Evolutionary conservation across 2,113 vertebrate genomes (phyloP), one percentile per base, ranked within the genome.

Genomic region (Macquaria ambigua): DNA sequence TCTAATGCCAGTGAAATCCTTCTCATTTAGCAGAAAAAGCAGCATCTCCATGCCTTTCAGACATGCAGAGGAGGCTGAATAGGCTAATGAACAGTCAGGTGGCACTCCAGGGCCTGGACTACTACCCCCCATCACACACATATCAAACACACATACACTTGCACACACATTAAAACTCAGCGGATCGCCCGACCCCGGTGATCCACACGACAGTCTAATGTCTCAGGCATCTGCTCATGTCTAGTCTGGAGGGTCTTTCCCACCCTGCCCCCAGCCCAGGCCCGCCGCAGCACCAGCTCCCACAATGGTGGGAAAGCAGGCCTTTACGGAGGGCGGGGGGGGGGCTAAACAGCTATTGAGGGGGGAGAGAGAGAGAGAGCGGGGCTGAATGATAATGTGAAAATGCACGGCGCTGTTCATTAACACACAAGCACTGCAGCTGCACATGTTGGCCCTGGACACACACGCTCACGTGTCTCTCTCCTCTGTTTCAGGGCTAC

Each of bases 221-320:
- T 95, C 94, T 93, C 92, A 92, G 93, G 94, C 94, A 95, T 95
- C 94, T 95, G 94, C 93, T 94, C 93, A 93, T 94, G 94, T 95
- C 94, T 94, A 88, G 94, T 94, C 93, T 95, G 91, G 93, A 94
- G 91, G 92, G 90, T 84, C 90, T 91, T 95, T 95, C 93, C 94
- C 94, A 94, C 94, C 94, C 94, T 95, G 91, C 94, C 94, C 92
- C 94, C 86, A 92, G 86, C 81, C 77, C 86, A 7, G 89, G 90
- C 86, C 93, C 67, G 74, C 90, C 46, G 61, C 90, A 87, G 86
- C 88, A 94, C 92, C 93, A 89, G 92, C 92, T 90, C 85, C 92
- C 91, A 94, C 94, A 94, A 95, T 94, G 91, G 93, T 94, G 94
- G 93, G 93, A 95, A 95, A 92, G 92, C 83, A 87, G 89, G 91